Percentiles rank a stretch among this genome's conserved stretches.
Evolutionary conservation across 1,140 invertebrate genomes (phyloP).

Genomic region (Adoxophyes honmai): DNA sequence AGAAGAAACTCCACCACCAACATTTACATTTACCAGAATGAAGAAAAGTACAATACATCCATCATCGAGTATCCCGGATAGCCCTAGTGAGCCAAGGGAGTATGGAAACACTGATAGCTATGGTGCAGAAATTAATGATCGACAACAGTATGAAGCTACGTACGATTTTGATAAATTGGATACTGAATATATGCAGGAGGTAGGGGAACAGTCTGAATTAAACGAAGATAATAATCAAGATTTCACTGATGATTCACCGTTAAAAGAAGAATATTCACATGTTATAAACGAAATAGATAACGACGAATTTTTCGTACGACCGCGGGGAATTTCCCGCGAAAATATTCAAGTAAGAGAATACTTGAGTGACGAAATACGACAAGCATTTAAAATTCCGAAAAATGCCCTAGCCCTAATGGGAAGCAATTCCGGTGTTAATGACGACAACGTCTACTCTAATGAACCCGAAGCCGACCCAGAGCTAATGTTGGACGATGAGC

Average conservation of each 20-base stretch:
- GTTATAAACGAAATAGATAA: conserved; percentile 91
- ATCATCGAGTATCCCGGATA: conserved; percentile 43
- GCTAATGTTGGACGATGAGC: conserved; percentile 61
- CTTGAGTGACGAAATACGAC: conserved; percentile 86
- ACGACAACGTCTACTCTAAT: conserved; percentile 58
- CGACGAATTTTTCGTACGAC: conserved; percentile 90
- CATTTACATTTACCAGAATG: conserved; percentile 62
- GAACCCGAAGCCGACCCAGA: conserved; percentile 57
- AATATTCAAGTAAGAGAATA: conserved; percentile 87
- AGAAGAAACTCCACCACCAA: conserved; percentile 70
- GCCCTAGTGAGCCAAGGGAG: conserved; percentile 58
- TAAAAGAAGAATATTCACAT: conserved; percentile 66
- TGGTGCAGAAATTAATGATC: conserved; percentile 33
- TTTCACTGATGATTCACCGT: conserved; percentile 49
- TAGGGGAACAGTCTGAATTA: conserved; percentile 29
- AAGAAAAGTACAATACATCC: conserved; percentile 45
- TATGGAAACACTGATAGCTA: conserved; percentile 52
- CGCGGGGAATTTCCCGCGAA: conserved; percentile 88
- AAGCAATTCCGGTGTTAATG: conserved; percentile 44
- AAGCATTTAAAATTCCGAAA: conserved; percentile 83
- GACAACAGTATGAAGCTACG: conserved; percentile 49
- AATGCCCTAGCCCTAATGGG: conserved; percentile 81
- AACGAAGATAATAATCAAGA: conserved; percentile 28
- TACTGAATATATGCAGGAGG: conserved; percentile 48
- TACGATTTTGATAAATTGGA: conserved; percentile 64